Evolutionary conservation across 1,140 invertebrate species (phyloP).

Genomic region (Papilio xuthus): DNA sequence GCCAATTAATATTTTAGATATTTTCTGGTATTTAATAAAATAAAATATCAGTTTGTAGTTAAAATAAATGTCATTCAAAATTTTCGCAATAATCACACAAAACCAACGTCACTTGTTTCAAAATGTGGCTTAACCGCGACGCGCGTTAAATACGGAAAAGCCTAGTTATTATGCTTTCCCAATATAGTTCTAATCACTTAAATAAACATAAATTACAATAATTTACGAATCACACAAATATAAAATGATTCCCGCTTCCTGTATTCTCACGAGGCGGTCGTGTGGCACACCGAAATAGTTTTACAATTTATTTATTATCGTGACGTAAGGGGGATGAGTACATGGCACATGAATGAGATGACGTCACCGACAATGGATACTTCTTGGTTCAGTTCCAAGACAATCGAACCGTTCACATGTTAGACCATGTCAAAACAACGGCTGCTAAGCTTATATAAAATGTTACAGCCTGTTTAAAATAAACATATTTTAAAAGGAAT

Average conservation of each 20-base stretch:
- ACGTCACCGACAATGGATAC: constrained; percentile 26
- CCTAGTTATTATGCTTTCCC: not conserved
- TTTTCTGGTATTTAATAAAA: not conserved
- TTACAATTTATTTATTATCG: constrained; percentile 27
- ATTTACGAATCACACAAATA: constrained; percentile 7
- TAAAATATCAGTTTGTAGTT: not conserved
- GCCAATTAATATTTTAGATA: not conserved
- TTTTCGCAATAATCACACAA: not conserved
- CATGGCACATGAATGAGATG: constrained; percentile 26
- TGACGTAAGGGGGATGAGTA: constrained; percentile 17
- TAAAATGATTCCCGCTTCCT: constrained; percentile 4
- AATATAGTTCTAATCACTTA: not conserved
- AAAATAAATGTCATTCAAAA: not conserved
- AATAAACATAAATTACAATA: not conserved
- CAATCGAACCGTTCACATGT: constrained; percentile 20
- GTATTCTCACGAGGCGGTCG: not conserved
- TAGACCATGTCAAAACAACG: constrained; percentile 34
- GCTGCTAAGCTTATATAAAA: not conserved
- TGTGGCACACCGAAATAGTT: constrained; percentile 23
- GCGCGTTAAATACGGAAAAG: not conserved
- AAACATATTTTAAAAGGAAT: constrained; percentile 17
- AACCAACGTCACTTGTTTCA: not conserved
- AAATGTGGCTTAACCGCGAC: not conserved
- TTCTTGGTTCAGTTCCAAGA: constrained; percentile 25
- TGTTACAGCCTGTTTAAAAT: constrained; percentile 18